Conservation (phyloP, 2,888 invertebrate genomes). For the Nephrocerus scutellatus region DNA sequence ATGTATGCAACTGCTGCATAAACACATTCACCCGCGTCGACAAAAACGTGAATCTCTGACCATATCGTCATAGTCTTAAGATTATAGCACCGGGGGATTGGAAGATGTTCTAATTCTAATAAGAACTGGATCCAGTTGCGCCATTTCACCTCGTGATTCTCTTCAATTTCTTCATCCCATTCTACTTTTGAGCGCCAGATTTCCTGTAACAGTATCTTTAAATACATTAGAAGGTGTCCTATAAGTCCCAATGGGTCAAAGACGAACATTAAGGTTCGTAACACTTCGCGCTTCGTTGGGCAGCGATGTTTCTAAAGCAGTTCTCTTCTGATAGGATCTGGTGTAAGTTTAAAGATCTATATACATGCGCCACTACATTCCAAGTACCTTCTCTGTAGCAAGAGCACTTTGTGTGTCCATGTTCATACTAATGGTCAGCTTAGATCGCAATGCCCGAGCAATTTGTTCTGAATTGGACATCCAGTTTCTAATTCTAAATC, state of each 20-base stretch:
- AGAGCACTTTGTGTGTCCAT: too few species aligned
- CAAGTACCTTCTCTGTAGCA: conserved; percentile 7
- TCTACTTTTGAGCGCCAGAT: conserved; percentile 10
- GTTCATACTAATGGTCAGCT: too few species aligned
- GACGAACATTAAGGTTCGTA: conserved; percentile 6
- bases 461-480: conserved; percentile 8
- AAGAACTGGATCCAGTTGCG: conserved; percentile 4
- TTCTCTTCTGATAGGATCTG: too few species aligned
- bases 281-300: conserved; percentile 11
- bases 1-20: too few species aligned
- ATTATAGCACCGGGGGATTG: conserved; percentile 12
- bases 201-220: conserved; percentile 14
- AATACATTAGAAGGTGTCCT: too few species aligned
- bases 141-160: conserved; percentile 5
- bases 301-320: background rate
- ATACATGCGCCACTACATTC: conserved; percentile 5
- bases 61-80: too few species aligned
- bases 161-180: conserved; percentile 13
- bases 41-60: conserved; percentile 13
- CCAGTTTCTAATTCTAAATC: conserved; percentile 8
- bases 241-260: conserved; percentile 9
- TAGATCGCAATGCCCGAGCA: background rate
- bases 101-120: background rate
- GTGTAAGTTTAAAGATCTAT: conserved; percentile 5
- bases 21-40: conserved; percentile 17